Evolutionary conservation across 2,888 invertebrate genomes (phyloP), one percentile per base, ranked within the genome.

Genomic region (Autographa pulchrina): DNA sequence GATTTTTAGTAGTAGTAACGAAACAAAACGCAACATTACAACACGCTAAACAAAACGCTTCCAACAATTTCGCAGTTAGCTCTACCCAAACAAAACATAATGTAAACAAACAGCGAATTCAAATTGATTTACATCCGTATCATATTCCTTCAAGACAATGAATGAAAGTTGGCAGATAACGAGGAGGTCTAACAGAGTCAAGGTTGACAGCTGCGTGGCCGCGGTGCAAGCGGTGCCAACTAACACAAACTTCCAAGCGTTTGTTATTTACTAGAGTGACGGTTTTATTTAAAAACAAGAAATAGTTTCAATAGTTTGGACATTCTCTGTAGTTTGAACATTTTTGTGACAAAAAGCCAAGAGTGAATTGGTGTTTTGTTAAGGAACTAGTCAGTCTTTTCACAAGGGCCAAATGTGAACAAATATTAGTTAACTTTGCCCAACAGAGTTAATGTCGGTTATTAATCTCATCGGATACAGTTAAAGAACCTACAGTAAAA

Each of bases 91-190:
- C 38, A 18, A 60, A 9, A 58, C 5, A 52, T 14, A 20, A 25
- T 16, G 25, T 35, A 60, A 43, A 11, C 8, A 11, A 52, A 69
- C 25, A 31, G 20, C 35, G 52, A 60, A 41, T 66, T 63, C 65
- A 41, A 69, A 52, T 72, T 68, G 38, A 67, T 62, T 56, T 13
- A 70, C 67, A 68, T 66, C 74, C 60, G 64, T 58, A 80, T 83
- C 65, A 80, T 78, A 74, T 80, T 83, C 62, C 61, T 73, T 76
- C 79, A 78, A 82, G 86, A 88, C 85, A 84, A 84, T 92, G 91
- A 92, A 92, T 91, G 92, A 90, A 91, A 89, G 90, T 92, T 92
- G 92, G 92, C 92, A 91, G 89, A 92, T 91, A 91, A 87, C 83
- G 78, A 73, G 74, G 78, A 84, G 82, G 75, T 81, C 84, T 86